Conservation (phyloP, 2,888 invertebrate species). For the Sminthurides aquaticus region DNA sequence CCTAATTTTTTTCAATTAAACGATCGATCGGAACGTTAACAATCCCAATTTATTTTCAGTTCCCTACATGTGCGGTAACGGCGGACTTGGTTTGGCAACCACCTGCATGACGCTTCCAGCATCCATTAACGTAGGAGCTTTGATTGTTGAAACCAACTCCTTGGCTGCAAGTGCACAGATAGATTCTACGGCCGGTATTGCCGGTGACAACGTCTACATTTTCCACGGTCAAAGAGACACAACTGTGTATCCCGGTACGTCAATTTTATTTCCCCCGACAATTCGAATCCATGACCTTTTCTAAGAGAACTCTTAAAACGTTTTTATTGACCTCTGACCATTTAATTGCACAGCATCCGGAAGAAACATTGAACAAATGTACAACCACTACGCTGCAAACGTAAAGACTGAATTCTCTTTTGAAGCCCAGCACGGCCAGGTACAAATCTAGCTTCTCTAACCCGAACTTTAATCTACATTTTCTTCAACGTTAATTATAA, state of each 20-base stretch:
- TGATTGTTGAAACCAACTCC: constrained; percentile 29
- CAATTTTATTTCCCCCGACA: neutral
- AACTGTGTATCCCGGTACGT: constrained; percentile 45
- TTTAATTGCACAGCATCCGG: constrained; percentile 28
- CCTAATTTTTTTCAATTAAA: neutral
- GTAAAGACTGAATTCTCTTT: constrained; percentile 26
- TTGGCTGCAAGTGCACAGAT: constrained; percentile 42
- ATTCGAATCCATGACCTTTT: no score
- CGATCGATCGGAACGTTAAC: neutral
- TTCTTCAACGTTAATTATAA: neutral
- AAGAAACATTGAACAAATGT: constrained; percentile 30
- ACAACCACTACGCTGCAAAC: constrained; percentile 32
- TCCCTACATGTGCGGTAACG: constrained; percentile 39
- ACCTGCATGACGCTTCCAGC: constrained; percentile 36
- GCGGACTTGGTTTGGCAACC: constrained; percentile 28
- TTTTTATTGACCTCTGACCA: neutral
- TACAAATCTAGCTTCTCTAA: constrained; percentile 13
- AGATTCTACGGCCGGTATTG: constrained; percentile 44
- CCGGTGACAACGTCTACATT: constrained; percentile 45
- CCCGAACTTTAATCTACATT: neutral
- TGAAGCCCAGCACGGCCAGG: constrained; percentile 35
- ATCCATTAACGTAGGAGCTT: constrained; percentile 26
- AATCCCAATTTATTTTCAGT: constrained; percentile 28
- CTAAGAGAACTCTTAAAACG: no score
- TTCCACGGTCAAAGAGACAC: constrained; percentile 46